Percentiles rank a stretch among this genome's conserved stretches.
phyloP scores from a whole-genome alignment of 2,113 vertebrate species.

The Phycodurus eques region DNA sequence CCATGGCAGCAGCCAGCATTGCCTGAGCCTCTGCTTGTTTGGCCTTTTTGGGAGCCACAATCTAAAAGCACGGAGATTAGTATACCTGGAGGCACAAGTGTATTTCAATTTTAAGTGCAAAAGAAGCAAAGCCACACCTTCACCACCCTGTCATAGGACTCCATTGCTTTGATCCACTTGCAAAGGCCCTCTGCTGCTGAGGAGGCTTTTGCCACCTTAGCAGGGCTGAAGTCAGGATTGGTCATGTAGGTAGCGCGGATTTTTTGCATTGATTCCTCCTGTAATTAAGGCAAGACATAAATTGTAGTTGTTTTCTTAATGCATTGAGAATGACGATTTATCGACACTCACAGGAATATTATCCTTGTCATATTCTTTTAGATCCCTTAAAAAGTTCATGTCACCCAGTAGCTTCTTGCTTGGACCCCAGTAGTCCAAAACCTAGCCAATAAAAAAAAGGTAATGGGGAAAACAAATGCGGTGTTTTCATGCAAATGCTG shows the following conservation, averaged over 20 bases:
- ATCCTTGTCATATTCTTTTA: slow-evolving; percentile 90
- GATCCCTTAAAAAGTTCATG: slow-evolving; percentile 90
- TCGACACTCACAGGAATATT: slow-evolving; percentile 87
- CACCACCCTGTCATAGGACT: slow-evolving; percentile 88
- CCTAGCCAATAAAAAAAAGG: slow-evolving; percentile 59
- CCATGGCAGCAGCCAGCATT: slow-evolving; percentile 82
- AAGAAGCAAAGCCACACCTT: slow-evolving; percentile 75
- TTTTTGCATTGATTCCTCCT: slow-evolving; percentile 85
- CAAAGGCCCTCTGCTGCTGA: slow-evolving; percentile 95
- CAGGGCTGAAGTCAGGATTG: slow-evolving; percentile 92
- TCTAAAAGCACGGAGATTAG: slow-evolving; percentile 60
- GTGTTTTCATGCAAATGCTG: not conserved
- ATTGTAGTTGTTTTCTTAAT: not conserved
- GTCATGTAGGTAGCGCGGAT: slow-evolving; percentile 89
- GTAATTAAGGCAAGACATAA: not conserved
- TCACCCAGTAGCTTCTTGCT: slow-evolving; percentile 93
- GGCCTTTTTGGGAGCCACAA: slow-evolving; percentile 92
- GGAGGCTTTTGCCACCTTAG: slow-evolving; percentile 89
- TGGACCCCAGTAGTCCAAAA: slow-evolving; percentile 91
- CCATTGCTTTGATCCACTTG: slow-evolving; percentile 95
- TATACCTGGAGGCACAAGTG: not conserved
- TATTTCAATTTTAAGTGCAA: not conserved
- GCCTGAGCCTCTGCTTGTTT: slow-evolving; percentile 83
- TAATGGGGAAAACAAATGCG: not conserved
- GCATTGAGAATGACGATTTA: not conserved